Conservation (phyloP, 2,888 invertebrate species). For the Sceliomorpha sp. region DNA sequence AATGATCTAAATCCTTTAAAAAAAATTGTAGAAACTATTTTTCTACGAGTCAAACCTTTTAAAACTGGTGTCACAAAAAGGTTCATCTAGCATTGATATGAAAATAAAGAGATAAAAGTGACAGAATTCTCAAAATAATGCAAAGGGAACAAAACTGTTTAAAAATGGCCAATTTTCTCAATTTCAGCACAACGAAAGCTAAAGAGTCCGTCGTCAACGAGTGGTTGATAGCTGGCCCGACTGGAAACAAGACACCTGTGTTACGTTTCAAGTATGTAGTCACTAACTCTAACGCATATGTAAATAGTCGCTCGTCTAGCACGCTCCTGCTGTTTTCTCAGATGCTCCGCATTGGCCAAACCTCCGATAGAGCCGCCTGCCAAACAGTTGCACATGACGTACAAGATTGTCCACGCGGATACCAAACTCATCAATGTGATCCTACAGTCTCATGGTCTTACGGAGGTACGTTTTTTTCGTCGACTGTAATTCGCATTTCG, state of each 20-base stretch:
- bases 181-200: slow-evolving; percentile 70
- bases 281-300: slow-evolving; percentile 31
- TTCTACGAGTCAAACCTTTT: too few species aligned
- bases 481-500: background rate
- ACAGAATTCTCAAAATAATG: too few species aligned
- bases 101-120: too few species aligned
- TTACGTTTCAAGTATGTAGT: slow-evolving; percentile 76
- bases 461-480: slow-evolving; percentile 84
- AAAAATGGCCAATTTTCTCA: slow-evolving; percentile 1
- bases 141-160: too few species aligned
- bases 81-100: too few species aligned
- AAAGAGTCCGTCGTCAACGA: slow-evolving; percentile 67
- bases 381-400: slow-evolving; percentile 85
- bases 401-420: slow-evolving; percentile 90
- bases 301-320: slow-evolving; percentile 43
- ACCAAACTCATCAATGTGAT: slow-evolving; percentile 89
- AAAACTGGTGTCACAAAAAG: too few species aligned
- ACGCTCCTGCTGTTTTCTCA: slow-evolving; percentile 54
- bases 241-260: slow-evolving; percentile 70
- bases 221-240: slow-evolving; percentile 73
- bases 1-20: too few species aligned
- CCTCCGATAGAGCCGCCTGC: slow-evolving; percentile 78
- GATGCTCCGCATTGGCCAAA: slow-evolving; percentile 76
- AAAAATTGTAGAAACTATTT: too few species aligned
- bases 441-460: slow-evolving; percentile 88